Evolutionary conservation across 2,888 invertebrate species (phyloP).

Genomic region (Aquatica leii): DNA sequence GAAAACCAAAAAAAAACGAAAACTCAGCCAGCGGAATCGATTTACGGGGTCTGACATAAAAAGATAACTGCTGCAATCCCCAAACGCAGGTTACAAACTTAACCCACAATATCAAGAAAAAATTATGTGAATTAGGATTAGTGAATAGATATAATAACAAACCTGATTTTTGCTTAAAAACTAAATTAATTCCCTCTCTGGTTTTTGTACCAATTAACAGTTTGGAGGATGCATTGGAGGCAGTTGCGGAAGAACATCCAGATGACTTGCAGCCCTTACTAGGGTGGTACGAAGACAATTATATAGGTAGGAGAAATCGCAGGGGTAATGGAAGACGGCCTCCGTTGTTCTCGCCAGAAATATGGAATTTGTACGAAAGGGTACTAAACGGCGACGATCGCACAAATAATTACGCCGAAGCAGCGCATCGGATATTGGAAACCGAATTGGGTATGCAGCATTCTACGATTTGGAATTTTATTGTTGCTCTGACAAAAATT

Average conservation of each 20-base stretch:
- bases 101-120: neutral
- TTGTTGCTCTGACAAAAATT: neutral
- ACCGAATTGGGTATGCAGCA: neutral
- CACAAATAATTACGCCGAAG: slow-evolving; percentile 2
- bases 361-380: slow-evolving; percentile 8
- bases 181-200: slow-evolving; percentile 3
- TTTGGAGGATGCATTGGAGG: neutral
- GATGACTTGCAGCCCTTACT: slow-evolving; percentile 9
- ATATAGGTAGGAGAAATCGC: slow-evolving; percentile 9
- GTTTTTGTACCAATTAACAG: neutral
- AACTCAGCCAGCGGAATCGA: too few species aligned
- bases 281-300: slow-evolving; percentile 12
- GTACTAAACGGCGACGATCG: slow-evolving; percentile 14
- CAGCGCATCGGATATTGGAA: neutral
- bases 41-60: too few species aligned
- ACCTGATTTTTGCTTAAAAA: slow-evolving; percentile 2
- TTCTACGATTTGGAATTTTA: neutral
- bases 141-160: slow-evolving; percentile 1
- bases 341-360: slow-evolving; percentile 2
- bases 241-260: neutral
- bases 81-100: too few species aligned
- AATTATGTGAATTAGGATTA: neutral
- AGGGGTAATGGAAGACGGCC: slow-evolving; percentile 12
- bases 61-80: too few species aligned
- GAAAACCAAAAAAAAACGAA: too few species aligned